phyloP scores from a whole-genome alignment of 35 echinoderm and acorn worm species.

The Amphiura filiformis region DNA sequence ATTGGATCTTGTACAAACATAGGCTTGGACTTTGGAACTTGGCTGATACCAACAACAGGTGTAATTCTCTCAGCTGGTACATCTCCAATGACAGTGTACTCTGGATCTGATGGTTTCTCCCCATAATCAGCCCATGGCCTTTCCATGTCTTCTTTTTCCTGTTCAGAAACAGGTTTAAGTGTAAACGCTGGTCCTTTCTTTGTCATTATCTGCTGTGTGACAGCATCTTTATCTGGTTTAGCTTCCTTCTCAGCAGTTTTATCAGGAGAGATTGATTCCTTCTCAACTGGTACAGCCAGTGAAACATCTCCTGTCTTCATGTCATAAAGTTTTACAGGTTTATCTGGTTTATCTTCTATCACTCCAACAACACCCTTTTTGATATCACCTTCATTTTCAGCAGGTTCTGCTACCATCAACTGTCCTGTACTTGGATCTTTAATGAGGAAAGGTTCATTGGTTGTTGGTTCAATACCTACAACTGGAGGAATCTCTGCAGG shows the following conservation, averaged over 20 bases:
- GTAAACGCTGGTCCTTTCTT: constrained; percentile 25
- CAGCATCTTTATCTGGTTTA: neutral
- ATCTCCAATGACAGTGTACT: neutral
- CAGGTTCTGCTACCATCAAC: constrained; percentile 5
- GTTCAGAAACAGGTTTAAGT: constrained; percentile 9
- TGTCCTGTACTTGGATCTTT: constrained; percentile 30
- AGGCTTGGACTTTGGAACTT: constrained; percentile 20
- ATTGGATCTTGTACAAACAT: constrained; percentile 51
- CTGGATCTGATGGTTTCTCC: neutral
- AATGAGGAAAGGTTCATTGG: constrained; percentile 1
- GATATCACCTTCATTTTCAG: constrained; percentile 2
- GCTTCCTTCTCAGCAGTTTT: neutral
- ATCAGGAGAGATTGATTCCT: constrained; percentile 9
- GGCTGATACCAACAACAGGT: constrained; percentile 32
- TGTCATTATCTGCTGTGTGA: constrained; percentile 21
- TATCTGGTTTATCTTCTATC: neutral
- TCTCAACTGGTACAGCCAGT: constrained; percentile 16
- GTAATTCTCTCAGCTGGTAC: constrained; percentile 9
- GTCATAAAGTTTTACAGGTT: neutral
- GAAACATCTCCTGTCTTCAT: neutral
- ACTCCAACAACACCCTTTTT: neutral
- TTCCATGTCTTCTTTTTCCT: neutral
- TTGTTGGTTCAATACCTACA: neutral
- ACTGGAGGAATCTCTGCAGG: neutral
- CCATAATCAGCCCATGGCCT: neutral